Conservation (phyloP, 2,113 vertebrate genomes). For the Synchiropus splendidus region DNA sequence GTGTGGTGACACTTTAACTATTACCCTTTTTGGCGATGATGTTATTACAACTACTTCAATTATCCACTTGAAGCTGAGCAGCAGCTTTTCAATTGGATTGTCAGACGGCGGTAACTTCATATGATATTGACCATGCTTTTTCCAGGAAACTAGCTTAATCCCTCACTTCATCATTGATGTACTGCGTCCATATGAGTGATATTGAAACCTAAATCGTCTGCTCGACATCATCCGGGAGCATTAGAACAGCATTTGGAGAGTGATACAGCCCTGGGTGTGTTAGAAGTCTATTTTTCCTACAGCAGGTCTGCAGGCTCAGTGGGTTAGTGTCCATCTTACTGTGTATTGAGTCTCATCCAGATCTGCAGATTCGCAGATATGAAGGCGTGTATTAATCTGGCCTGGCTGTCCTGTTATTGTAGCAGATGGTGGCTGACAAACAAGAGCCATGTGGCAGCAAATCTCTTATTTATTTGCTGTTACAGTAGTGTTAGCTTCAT, state of each 20-base stretch:
- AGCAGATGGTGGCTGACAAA: conserved; percentile 59
- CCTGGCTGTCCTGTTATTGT: conserved; percentile 40
- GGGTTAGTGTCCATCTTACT: conserved; percentile 29
- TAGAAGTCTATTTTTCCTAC: neutral
- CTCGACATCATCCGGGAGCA: conserved; percentile 10
- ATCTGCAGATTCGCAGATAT: conserved; percentile 36
- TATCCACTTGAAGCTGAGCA: conserved; percentile 19
- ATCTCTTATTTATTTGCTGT: neutral
- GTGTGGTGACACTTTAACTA: conserved; percentile 28
- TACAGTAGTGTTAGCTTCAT: too few relatives aligned
- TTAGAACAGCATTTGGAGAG: conserved; percentile 4
- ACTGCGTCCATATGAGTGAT: conserved; percentile 2
- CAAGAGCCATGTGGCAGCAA: conserved; percentile 28
- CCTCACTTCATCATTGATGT: conserved; percentile 6
- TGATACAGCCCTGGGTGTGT: conserved; percentile 3
- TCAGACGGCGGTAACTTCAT: conserved; percentile 13
- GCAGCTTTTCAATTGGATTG: conserved; percentile 16
- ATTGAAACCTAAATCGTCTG: conserved; percentile 14
- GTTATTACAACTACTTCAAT: conserved; percentile 30
- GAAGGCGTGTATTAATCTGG: conserved; percentile 54
- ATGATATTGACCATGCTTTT: conserved; percentile 26
- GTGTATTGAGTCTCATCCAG: conserved; percentile 40
- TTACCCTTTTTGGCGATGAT: conserved; percentile 13
- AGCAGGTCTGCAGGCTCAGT: conserved; percentile 33
- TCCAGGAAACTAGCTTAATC: conserved; percentile 27